These are phyloP conservation scores for Neosilurus hyrtlii DNA, from an alignment of 2,797 vertebrate genomes.

Conservation along the genomic window DNA sequence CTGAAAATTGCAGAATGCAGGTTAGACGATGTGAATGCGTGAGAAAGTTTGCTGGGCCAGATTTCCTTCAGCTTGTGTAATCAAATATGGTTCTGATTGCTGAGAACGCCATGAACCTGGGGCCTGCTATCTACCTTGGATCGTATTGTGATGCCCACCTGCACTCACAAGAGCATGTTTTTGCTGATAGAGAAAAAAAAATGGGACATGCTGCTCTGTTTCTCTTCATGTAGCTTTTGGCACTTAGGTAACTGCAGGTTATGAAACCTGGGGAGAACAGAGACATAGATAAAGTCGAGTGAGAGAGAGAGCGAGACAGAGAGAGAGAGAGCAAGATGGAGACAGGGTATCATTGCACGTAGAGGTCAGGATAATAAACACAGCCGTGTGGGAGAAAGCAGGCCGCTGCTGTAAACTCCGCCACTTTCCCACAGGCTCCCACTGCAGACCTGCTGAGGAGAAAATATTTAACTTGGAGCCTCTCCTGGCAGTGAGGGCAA, in stretches of 20 bases:
- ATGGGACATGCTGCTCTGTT: constrained; percentile 53
- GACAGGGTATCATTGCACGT: constrained; percentile 48
- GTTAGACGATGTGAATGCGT: background rate
- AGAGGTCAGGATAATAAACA: constrained; percentile 64
- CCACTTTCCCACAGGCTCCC: constrained; percentile 70
- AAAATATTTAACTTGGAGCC: constrained; percentile 72
- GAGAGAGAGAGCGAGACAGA: constrained; percentile 4
- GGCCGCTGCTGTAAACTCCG: constrained; percentile 58
- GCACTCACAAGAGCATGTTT: constrained; percentile 61
- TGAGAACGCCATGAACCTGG: constrained; percentile 32
- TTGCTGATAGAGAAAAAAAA: constrained; percentile 58
- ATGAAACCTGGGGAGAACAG: constrained; percentile 47
- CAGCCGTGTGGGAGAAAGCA: constrained; percentile 49
- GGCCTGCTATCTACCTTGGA: constrained; percentile 46
- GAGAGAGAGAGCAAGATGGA: background rate
- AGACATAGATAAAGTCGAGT: constrained; percentile 9
- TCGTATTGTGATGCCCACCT: constrained; percentile 57
- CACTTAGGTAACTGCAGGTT: constrained; percentile 15
- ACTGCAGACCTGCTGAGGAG: constrained; percentile 70
- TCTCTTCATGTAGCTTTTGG: constrained; percentile 56
- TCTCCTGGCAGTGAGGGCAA: constrained; percentile 57
- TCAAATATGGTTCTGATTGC: constrained; percentile 42
- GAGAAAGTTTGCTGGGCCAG: constrained; percentile 15
- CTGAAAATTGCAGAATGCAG: background rate
- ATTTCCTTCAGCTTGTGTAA: constrained; percentile 21